phyloP scores from a whole-genome alignment of 2,888 invertebrate genomes.

The Drosophila meridionalis region DNA sequence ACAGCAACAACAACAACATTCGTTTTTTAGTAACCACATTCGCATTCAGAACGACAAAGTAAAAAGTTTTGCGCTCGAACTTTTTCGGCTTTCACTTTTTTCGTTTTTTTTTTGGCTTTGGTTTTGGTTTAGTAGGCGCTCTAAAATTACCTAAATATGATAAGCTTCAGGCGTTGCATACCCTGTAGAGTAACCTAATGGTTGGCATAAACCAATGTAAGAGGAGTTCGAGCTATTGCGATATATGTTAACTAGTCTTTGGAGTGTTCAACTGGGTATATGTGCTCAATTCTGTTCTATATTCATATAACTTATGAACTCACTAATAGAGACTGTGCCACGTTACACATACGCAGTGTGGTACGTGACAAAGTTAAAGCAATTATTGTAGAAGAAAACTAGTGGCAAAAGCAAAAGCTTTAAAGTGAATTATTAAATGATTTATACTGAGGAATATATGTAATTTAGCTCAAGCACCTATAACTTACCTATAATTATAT shows the following conservation, averaged over 20 bases:
- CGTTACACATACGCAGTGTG: conserved; percentile 1
- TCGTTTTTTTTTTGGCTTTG: neutral
- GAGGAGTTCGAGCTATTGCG: neutral
- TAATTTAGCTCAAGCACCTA: too few relatives aligned
- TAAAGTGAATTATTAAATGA: too few relatives aligned
- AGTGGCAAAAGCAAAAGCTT: neutral
- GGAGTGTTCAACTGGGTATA: neutral
- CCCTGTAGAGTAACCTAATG: neutral
- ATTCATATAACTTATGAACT: neutral
- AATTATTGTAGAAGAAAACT: neutral
- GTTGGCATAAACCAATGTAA: neutral
- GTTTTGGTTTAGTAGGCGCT: conserved; percentile 8
- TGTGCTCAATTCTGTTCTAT: neutral
- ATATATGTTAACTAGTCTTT: neutral
- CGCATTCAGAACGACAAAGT: conserved; percentile 68
- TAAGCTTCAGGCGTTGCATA: conserved; percentile 45
- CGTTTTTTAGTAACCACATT: conserved; percentile 39
- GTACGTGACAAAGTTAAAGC: neutral
- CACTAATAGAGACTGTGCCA: neutral
- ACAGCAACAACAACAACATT: conserved; percentile 18
- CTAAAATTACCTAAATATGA: conserved; percentile 49
- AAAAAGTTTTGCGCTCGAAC: conserved; percentile 60
- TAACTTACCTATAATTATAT: too few relatives aligned
- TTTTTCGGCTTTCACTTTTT: conserved; percentile 19
- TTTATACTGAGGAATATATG: too few relatives aligned